These are phyloP conservation scores for Prietella phreatophila DNA, from an alignment of 2,113 vertebrate genomes.

Conservation along the genomic window DNA sequence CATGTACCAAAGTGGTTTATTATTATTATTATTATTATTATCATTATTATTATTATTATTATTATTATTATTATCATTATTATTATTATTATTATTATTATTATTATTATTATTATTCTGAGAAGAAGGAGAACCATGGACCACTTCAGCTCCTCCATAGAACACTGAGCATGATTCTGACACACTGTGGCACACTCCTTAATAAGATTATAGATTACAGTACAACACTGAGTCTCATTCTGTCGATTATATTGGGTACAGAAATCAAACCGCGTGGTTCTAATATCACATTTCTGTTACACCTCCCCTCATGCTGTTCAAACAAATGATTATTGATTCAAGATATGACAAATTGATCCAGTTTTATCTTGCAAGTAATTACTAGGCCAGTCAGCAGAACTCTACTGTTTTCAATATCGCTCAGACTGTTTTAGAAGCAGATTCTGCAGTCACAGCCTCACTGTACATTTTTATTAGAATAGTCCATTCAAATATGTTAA, in stretches of 20 bases:
- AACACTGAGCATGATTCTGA: neutral
- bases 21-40: too few relatives aligned
- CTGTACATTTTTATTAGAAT: neutral
- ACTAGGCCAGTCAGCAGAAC: neutral
- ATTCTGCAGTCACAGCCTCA: neutral
- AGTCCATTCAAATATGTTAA: neutral
- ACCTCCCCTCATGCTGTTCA: neutral
- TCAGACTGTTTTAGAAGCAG: neutral
- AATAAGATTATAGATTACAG: constrained; percentile 33
- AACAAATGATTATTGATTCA: constrained; percentile 32
- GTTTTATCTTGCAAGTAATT: constrained; percentile 19
- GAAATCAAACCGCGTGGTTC: neutral
- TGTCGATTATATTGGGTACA: neutral
- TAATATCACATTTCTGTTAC: constrained; percentile 13
- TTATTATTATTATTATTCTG: too few relatives aligned
- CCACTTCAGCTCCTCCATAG: neutral
- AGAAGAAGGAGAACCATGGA: neutral
- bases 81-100: too few relatives aligned
- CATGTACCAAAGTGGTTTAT: neutral
- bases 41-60: too few relatives aligned
- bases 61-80: too few relatives aligned
- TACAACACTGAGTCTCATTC: neutral
- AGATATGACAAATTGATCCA: constrained; percentile 11
- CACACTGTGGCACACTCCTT: neutral
- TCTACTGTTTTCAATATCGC: neutral